Evolutionary conservation across 1,140 invertebrate species (phyloP).

Genomic region (Trichonephila inaurata): DNA sequence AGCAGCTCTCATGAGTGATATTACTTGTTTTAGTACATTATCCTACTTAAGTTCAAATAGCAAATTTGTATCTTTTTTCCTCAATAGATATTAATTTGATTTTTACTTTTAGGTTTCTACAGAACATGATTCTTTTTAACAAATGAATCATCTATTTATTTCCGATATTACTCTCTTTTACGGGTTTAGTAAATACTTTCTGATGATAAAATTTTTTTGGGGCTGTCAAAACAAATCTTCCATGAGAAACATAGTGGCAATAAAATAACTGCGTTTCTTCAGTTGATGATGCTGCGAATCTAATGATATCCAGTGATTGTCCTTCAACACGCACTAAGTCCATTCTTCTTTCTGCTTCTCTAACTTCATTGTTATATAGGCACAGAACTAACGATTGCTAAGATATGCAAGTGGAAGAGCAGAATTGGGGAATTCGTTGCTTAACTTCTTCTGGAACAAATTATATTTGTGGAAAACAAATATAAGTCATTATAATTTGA

Average conservation of each 20-base stretch:
- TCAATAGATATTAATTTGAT: too few species aligned
- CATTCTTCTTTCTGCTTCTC: background rate
- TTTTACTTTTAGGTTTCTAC: background rate
- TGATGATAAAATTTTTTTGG: background rate
- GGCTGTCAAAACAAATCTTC: background rate
- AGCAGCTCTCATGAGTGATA: too few species aligned
- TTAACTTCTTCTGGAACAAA: background rate
- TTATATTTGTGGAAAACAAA: background rate
- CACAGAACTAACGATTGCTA: background rate
- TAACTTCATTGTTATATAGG: background rate
- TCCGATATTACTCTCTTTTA: background rate
- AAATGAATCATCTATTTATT: background rate
- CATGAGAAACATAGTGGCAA: background rate
- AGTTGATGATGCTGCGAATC: background rate
- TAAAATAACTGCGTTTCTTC: background rate
- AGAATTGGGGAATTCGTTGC: background rate
- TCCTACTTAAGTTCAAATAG: too few species aligned
- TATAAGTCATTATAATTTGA: background rate
- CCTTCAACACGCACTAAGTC: background rate
- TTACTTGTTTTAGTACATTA: too few species aligned
- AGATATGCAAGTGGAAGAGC: background rate
- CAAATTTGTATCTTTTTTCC: too few species aligned
- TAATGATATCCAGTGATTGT: conserved; percentile 6
- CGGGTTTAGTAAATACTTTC: too few species aligned
- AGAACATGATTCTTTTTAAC: background rate